Evolutionary conservation across 1,140 invertebrate species (phyloP).

Genomic region (Drosophila dunni): DNA sequence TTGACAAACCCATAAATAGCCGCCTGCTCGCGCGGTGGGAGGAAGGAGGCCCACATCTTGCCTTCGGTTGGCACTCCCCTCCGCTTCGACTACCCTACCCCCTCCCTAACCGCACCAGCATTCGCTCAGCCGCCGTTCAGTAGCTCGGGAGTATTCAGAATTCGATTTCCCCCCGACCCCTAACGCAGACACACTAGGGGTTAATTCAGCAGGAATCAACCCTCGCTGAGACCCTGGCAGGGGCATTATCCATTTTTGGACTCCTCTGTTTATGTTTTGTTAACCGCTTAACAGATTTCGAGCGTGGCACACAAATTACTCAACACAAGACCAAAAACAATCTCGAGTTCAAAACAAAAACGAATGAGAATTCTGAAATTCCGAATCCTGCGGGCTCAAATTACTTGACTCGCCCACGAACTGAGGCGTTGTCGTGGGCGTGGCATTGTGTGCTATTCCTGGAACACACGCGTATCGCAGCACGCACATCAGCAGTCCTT

Average conservation of each 20-base stretch:
- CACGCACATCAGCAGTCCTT: constrained; percentile 68
- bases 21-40: constrained; percentile 14
- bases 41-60: constrained; percentile 60
- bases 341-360: constrained; percentile 12
- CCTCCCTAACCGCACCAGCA: constrained; percentile 53
- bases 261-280: constrained; percentile 66
- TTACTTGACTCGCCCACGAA: constrained; percentile 33
- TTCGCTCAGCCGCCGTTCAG: constrained; percentile 51
- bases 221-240: constrained; percentile 13
- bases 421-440: constrained; percentile 17
- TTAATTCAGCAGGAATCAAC: constrained; percentile 35
- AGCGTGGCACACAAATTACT: constrained; percentile 74
- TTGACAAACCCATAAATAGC: constrained; percentile 70
- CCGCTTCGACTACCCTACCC: neutral
- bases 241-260: constrained; percentile 5
- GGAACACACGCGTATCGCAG: constrained; percentile 79
- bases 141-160: neutral
- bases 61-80: constrained; percentile 42
- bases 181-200: constrained; percentile 18
- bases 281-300: constrained; percentile 79
- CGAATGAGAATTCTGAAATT: no score
- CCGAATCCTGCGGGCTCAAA: constrained; percentile 57
- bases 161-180: neutral
- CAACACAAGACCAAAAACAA: constrained; percentile 56
- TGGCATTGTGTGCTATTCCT: constrained; percentile 52